phyloP scores from a whole-genome alignment of 2,888 invertebrate genomes.

The Phytoseiulus persimilis region DNA sequence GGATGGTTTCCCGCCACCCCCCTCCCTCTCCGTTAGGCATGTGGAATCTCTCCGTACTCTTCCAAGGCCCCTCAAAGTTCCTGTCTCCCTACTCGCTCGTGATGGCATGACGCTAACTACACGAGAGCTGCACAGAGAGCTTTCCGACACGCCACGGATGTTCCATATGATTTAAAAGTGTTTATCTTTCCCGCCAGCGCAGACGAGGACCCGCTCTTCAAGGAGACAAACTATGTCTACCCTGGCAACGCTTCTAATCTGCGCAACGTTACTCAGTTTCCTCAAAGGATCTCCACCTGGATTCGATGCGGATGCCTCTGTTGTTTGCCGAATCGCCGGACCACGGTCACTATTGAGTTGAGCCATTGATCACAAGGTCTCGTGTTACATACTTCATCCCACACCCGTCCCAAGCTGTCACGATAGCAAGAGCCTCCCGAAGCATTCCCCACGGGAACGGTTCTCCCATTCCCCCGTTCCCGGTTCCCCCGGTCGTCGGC shows the following conservation, averaged over 20 bases:
- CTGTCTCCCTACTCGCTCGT: no score
- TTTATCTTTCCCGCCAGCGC: slow-evolving; percentile 27
- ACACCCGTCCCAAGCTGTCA: background rate
- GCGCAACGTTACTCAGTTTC: slow-evolving; percentile 10
- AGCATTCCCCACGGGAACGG: background rate
- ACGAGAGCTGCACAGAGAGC: no score
- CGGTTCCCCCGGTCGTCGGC: background rate
- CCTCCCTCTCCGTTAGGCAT: no score
- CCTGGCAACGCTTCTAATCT: slow-evolving; percentile 35
- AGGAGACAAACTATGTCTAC: slow-evolving; percentile 26
- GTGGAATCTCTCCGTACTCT: background rate
- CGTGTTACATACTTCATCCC: background rate
- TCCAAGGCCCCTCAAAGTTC: no score
- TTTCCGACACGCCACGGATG: background rate
- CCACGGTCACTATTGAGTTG: slow-evolving; percentile 29
- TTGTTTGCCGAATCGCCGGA: slow-evolving; percentile 18
- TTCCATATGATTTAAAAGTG: background rate
- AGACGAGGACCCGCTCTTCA: slow-evolving; percentile 36
- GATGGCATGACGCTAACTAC: no score
- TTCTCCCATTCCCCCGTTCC: background rate
- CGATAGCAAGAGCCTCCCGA: background rate
- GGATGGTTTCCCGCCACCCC: no score
- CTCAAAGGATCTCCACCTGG: slow-evolving; percentile 25
- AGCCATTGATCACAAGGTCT: background rate
- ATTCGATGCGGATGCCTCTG: slow-evolving; percentile 30